Evolutionary conservation across 2,888 invertebrate genomes (phyloP).

Genomic region (Notodonta ziczac): DNA sequence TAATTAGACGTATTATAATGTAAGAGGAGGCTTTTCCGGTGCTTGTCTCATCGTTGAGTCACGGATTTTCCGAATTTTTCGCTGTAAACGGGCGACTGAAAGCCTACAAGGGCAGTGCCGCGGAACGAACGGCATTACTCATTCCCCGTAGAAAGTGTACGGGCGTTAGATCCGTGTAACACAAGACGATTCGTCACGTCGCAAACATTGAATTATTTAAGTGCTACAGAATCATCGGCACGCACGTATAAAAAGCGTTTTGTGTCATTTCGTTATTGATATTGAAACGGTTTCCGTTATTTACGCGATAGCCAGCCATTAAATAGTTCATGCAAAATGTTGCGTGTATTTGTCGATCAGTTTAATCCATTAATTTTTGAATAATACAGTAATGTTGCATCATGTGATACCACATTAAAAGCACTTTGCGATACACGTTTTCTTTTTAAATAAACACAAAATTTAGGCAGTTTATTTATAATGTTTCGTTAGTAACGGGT

Average conservation of each 20-base stretch:
- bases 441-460: not conserved
- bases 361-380: conserved; percentile 17
- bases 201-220: conserved; percentile 48
- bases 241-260: conserved; percentile 21
- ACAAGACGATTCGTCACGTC: conserved; percentile 55
- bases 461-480: not conserved
- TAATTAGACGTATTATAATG: conserved; percentile 47
- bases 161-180: conserved; percentile 52
- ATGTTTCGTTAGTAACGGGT: conserved; percentile 12
- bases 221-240: conserved; percentile 33
- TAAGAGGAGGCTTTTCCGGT: conserved; percentile 72
- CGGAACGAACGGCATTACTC: conserved; percentile 66
- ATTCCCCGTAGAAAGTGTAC: conserved; percentile 62
- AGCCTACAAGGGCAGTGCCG: conserved; percentile 69
- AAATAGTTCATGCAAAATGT: conserved; percentile 36
- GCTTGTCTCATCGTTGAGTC: conserved; percentile 69
- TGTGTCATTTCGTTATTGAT: conserved; percentile 29
- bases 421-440: not conserved
- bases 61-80: conserved; percentile 79
- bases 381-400: no score
- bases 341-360: conserved; percentile 20
- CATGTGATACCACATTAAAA: no score
- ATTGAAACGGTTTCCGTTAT: conserved; percentile 29
- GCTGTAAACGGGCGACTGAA: conserved; percentile 57
- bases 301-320: conserved; percentile 31